These are phyloP conservation scores for Drosophila fulvimacula DNA, from an alignment of 2,888 invertebrate species.

Conservation along the genomic window DNA sequence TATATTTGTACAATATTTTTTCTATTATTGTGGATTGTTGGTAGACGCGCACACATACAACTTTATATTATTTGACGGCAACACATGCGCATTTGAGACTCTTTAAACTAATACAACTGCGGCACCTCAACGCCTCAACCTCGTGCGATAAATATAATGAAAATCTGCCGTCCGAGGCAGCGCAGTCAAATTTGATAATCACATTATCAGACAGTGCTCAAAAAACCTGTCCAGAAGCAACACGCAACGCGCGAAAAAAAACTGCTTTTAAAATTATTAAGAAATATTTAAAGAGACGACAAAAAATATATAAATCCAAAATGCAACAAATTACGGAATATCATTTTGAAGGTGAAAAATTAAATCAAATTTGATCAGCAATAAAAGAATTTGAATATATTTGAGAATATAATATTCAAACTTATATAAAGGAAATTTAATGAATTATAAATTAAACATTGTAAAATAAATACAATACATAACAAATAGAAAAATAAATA, in stretches of 20 bases:
- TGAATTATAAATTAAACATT: no score
- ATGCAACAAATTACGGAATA: constrained; percentile 78
- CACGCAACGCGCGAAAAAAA: constrained; percentile 13
- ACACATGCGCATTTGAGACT: constrained; percentile 14
- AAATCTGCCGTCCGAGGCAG: constrained; percentile 29
- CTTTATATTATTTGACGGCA: not conserved
- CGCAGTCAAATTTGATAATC: constrained; percentile 65
- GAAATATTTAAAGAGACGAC: not conserved
- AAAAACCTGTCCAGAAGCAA: constrained; percentile 30
- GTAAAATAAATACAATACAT: no score
- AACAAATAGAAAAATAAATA: not conserved
- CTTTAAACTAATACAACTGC: constrained; percentile 20
- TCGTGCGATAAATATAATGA: constrained; percentile 43
- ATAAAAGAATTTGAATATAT: no score
- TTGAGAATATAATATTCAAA: no score
- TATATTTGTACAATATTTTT: constrained; percentile 49
- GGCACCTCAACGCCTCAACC: constrained; percentile 1
- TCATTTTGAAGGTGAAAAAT: constrained; percentile 78
- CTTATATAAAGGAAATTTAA: no score
- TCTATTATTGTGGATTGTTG: constrained; percentile 32
- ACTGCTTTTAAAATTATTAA: not conserved
- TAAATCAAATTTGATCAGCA: not conserved
- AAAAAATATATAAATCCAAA: constrained; percentile 12
- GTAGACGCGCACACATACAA: constrained; percentile 22
- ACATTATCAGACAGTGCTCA: constrained; percentile 58